Evolutionary conservation across 1,140 invertebrate species (phyloP).

Genomic region (Amyelois transitella): DNA sequence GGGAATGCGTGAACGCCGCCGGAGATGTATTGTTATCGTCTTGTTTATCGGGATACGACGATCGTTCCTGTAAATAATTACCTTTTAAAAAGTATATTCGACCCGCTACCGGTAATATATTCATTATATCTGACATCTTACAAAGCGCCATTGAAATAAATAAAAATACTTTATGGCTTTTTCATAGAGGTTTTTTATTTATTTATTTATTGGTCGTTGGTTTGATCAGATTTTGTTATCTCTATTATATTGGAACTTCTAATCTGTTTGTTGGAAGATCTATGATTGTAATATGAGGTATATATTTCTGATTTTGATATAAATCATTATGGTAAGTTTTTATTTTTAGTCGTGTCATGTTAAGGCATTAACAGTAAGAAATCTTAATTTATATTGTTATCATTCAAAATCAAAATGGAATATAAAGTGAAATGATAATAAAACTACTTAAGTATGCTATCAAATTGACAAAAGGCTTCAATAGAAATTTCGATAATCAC

Average conservation of each 20-base stretch:
- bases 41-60: conserved; percentile 66
- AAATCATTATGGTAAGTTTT: too few species aligned
- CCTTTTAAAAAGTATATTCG: conserved; percentile 62
- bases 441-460: too few species aligned
- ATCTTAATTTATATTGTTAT: too few species aligned
- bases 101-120: conserved; percentile 68
- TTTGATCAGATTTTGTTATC: too few species aligned
- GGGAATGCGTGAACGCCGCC: conserved; percentile 71
- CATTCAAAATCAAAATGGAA: too few species aligned
- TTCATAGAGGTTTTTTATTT: not conserved
- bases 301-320: too few species aligned
- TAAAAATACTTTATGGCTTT: conserved; percentile 55
- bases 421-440: too few species aligned
- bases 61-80: conserved; percentile 70
- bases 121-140: conserved; percentile 66
- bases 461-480: too few species aligned
- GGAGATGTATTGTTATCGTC: conserved; percentile 69
- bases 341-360: too few species aligned
- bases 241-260: not conserved
- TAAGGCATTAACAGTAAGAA: too few species aligned
- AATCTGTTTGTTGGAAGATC: not conserved
- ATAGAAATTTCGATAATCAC: too few species aligned
- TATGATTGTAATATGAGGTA: too few species aligned
- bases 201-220: not conserved
- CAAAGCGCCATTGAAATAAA: conserved; percentile 63